phyloP scores from a whole-genome alignment of 2,888 invertebrate genomes.

The Xestia ashworthii region DNA sequence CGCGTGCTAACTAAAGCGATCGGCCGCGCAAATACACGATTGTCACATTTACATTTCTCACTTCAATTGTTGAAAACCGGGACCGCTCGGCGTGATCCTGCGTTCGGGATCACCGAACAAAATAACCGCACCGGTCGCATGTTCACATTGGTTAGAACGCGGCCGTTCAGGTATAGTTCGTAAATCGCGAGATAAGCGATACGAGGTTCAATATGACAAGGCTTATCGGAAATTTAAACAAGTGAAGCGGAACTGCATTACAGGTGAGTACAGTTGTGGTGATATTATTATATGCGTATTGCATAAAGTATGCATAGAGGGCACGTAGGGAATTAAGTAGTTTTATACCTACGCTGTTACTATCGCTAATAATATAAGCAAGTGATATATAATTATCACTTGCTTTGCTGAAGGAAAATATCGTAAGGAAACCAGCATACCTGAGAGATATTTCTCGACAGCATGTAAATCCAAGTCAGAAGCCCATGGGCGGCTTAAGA shows the following conservation, averaged over 20 bases:
- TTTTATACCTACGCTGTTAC: no score
- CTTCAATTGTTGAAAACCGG: neutral
- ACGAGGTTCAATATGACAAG: conserved; percentile 12
- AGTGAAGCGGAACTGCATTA: conserved; percentile 1
- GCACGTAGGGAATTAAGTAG: neutral
- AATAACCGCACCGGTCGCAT: neutral
- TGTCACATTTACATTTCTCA: neutral
- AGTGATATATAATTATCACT: no score
- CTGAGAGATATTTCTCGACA: no score
- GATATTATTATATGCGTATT: neutral
- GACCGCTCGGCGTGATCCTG: neutral
- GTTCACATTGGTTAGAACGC: neutral
- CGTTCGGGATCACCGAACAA: neutral
- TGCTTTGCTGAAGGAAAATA: no score
- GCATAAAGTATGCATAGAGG: neutral
- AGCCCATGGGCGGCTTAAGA: no score
- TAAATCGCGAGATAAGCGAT: neutral
- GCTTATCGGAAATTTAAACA: conserved; percentile 19
- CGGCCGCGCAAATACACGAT: neutral
- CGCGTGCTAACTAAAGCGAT: neutral
- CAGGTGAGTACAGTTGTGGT: neutral
- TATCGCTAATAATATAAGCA: no score
- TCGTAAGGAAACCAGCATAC: no score
- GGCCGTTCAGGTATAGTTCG: neutral
- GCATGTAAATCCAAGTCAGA: no score